Percentiles rank a stretch among this genome's conserved stretches.
Evolutionary conservation across 2,113 vertebrate genomes (phyloP).

Genomic region (Callithrix jacchus): DNA sequence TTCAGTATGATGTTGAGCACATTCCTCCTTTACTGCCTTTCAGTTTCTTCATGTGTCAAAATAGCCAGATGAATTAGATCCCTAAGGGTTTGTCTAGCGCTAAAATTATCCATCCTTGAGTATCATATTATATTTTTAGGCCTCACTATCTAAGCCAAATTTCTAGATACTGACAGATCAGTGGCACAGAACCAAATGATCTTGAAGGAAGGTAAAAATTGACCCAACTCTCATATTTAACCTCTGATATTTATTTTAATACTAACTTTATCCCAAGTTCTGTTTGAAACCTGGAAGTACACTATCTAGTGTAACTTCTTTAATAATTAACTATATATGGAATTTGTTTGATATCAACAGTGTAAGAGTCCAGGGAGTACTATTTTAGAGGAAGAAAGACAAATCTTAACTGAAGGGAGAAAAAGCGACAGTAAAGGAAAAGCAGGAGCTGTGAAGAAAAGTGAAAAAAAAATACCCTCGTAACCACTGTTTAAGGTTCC

Average conservation of each 20-base stretch:
- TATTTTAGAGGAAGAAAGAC: conserved; percentile 32
- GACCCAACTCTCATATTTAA: background rate
- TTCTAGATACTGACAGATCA: conserved; percentile 16
- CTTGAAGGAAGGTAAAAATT: conserved; percentile 22
- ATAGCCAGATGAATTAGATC: background rate
- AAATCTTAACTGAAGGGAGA: conserved; percentile 4
- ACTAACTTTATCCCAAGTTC: background rate
- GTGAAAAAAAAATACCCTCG: background rate
- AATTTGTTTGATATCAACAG: conserved; percentile 1
- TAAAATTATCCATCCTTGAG: conserved; percentile 11
- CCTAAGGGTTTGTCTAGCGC: background rate
- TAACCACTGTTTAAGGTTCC: conserved; percentile 60
- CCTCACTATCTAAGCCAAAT: background rate
- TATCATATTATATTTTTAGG: conserved; percentile 24
- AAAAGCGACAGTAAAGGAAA: conserved; percentile 20
- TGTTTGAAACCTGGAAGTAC: background rate
- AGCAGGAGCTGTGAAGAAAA: background rate
- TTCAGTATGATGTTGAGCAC: background rate
- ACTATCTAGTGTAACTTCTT: background rate
- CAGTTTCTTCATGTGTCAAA: conserved; percentile 22
- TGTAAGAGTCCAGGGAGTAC: background rate
- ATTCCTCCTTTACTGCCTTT: background rate
- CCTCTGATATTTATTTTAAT: background rate
- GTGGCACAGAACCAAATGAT: background rate
- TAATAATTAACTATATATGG: background rate